A percentile compares a stretch with the other conserved stretches of the same genome.
phyloP scores from a whole-genome alignment of 2,797 vertebrate species.

The Anisognathus igniventris region DNA sequence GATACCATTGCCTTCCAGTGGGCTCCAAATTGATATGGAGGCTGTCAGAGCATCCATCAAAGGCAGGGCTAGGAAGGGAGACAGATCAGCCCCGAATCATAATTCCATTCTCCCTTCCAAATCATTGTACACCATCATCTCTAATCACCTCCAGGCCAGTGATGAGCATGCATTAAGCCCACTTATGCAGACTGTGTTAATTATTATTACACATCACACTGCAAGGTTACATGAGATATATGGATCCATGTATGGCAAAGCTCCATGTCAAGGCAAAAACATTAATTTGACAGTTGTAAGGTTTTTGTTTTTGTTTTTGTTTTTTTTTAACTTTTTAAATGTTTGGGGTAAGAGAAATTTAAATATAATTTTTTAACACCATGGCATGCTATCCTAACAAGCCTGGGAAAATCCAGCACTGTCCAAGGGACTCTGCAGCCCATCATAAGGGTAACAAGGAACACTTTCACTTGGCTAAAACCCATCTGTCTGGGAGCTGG shows the following conservation, averaged over 20 bases:
- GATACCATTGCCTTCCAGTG: neutral
- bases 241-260: neutral
- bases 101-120: neutral
- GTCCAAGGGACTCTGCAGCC: neutral
- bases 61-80: neutral
- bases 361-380: neutral
- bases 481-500: neutral
- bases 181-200: neutral
- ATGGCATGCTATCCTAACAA: neutral
- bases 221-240: neutral
- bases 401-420: neutral
- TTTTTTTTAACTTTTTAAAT: neutral
- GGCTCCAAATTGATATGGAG: fast-evolving
- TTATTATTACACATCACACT: neutral
- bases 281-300: neutral
- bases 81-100: neutral
- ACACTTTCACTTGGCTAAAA: neutral
- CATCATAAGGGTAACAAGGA: neutral
- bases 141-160: neutral
- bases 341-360: neutral
- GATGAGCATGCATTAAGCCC: neutral
- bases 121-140: neutral
- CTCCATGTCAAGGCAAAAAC: neutral
- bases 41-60: neutral
- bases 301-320: too few relatives aligned